phyloP scores from a whole-genome alignment of 2,888 invertebrate genomes.

The Meliscaeva auricollis region DNA sequence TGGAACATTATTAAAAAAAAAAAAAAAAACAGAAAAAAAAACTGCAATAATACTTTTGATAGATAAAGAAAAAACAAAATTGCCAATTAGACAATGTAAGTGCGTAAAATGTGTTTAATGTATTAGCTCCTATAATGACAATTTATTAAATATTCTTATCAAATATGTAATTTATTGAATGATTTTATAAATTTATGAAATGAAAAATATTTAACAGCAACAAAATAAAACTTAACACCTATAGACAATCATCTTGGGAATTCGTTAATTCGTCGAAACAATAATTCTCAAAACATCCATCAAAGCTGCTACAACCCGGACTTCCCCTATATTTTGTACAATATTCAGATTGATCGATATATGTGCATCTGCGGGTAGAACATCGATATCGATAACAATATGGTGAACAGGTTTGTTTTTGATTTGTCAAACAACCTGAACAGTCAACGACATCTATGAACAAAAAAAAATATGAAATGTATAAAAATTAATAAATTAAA shows the following conservation, averaged over 20 bases:
- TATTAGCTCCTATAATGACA: too few relatives aligned
- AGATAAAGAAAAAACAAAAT: not conserved
- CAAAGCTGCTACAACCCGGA: conserved; percentile 52
- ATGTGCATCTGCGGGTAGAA: conserved; percentile 26
- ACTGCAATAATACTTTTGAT: not conserved
- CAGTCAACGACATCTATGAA: conserved; percentile 50
- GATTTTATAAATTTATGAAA: not conserved
- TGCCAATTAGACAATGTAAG: too few relatives aligned
- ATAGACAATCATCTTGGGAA: not conserved
- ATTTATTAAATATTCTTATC: too few relatives aligned
- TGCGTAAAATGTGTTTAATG: conserved; percentile 25
- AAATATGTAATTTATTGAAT: not conserved
- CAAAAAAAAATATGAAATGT: not conserved
- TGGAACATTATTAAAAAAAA: not conserved
- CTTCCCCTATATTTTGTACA: conserved; percentile 48
- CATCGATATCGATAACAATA: conserved; percentile 69
- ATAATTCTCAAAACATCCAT: conserved; percentile 66
- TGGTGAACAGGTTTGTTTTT: conserved; percentile 50
- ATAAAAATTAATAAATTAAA: not conserved
- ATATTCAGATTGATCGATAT: conserved; percentile 54
- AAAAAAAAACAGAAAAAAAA: not conserved
- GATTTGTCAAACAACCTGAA: conserved; percentile 56
- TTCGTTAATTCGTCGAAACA: conserved; percentile 29
- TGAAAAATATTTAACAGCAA: conserved; percentile 1
- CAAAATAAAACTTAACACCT: not conserved